phyloP scores from a whole-genome alignment of 2,797 vertebrate species.

The Hippocampus kuda region DNA sequence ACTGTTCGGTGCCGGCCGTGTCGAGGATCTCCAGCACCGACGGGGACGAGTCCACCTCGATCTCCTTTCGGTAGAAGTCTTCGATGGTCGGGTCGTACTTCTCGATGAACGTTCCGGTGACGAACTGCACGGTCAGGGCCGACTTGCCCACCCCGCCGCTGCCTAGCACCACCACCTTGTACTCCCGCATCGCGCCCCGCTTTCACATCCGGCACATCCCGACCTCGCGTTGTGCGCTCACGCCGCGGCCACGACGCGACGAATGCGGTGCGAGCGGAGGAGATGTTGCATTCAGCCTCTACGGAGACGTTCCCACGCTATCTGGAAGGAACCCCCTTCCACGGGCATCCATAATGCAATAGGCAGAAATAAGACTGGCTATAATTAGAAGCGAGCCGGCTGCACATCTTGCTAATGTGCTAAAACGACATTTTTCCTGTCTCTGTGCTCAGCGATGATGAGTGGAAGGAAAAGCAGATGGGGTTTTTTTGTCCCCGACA shows the following conservation, averaged over 20 bases:
- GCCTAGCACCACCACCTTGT: constrained; percentile 93
- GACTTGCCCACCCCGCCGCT: constrained; percentile 90
- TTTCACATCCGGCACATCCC: constrained; percentile 25
- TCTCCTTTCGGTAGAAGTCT: constrained; percentile 85
- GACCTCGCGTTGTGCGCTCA: constrained; percentile 20
- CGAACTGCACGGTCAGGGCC: constrained; percentile 90
- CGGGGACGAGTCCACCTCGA: constrained; percentile 91
- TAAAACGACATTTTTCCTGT: constrained; percentile 15
- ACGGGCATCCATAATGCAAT: constrained; percentile 57
- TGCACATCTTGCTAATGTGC: constrained; percentile 34
- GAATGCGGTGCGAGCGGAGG: constrained; percentile 26
- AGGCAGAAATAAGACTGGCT: constrained; percentile 39
- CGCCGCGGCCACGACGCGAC: not conserved
- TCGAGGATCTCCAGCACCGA: constrained; percentile 94
- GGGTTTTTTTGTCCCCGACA: constrained; percentile 1
- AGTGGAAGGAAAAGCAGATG: constrained; percentile 28
- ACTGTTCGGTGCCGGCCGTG: constrained; percentile 92
- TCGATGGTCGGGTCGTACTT: constrained; percentile 97
- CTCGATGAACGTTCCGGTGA: constrained; percentile 92
- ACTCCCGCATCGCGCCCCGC: constrained; percentile 76
- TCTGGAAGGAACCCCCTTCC: constrained; percentile 47
- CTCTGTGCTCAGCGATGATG: not conserved
- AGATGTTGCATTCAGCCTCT: constrained; percentile 33
- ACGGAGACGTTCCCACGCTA: constrained; percentile 52
- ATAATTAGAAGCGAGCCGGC: constrained; percentile 37